These are phyloP conservation scores for Meloidogyne chitwoodi DNA, from an alignment of 1,140 invertebrate genomes.

Conservation along the genomic window DNA sequence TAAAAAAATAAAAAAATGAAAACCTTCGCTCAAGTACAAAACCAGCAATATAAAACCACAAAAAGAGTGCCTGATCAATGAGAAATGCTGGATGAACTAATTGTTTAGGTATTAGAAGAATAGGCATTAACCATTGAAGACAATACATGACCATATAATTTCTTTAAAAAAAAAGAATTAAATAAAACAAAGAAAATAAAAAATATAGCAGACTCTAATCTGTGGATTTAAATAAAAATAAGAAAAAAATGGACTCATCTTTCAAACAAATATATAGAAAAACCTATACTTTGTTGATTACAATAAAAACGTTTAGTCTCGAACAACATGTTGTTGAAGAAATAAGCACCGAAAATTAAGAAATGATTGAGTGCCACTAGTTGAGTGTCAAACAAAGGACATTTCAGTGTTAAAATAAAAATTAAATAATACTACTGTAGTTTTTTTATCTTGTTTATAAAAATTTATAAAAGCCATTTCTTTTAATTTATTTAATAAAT, in stretches of 20 bases:
- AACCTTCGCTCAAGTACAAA: slow-evolving; percentile 79
- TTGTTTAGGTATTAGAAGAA: slow-evolving; percentile 91
- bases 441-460: no score
- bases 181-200: neutral
- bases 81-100: slow-evolving; percentile 61
- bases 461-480: neutral
- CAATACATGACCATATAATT: slow-evolving; percentile 76
- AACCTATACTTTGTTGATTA: no score
- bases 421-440: no score
- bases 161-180: neutral
- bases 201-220: no score
- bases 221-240: neutral
- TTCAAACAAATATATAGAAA: no score
- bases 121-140: slow-evolving; percentile 93
- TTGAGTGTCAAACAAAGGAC: no score
- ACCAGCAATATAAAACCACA: slow-evolving; percentile 63
- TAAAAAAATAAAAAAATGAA: slow-evolving; percentile 7
- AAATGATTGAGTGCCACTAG: no score
- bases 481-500: neutral
- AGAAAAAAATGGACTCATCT: no score
- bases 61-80: slow-evolving; percentile 42
- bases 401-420: no score
- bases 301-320: no score
- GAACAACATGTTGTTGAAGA: no score
- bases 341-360: no score